phyloP scores from a whole-genome alignment of 2,797 vertebrate genomes.

The Antennarius maculatus region DNA sequence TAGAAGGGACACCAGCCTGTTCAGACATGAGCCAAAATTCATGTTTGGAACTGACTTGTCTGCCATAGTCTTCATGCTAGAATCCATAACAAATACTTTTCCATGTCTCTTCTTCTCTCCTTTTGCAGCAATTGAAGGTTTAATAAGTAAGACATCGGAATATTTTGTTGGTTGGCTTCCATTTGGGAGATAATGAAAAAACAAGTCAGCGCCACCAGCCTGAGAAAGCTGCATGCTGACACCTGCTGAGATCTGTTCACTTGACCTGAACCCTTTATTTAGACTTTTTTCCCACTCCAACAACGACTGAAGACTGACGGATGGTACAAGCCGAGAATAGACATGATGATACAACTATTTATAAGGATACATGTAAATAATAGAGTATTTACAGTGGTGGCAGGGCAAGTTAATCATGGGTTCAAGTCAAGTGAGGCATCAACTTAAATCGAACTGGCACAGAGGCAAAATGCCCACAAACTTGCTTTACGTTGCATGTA shows the following conservation, averaged over 20 bases:
- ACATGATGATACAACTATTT: conserved; percentile 46
- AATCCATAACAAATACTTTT: conserved; percentile 75
- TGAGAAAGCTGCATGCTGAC: conserved; percentile 79
- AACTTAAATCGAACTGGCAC: conserved; percentile 31
- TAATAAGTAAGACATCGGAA: conserved; percentile 86
- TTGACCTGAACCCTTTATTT: conserved; percentile 74
- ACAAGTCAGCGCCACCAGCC: conserved; percentile 49
- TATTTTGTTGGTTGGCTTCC: conserved; percentile 73
- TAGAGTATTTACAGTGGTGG: not conserved
- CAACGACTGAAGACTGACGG: conserved; percentile 40
- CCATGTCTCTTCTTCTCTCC: conserved; percentile 79
- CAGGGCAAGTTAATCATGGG: conserved; percentile 44
- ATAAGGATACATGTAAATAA: not conserved
- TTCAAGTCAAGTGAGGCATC: conserved; percentile 73
- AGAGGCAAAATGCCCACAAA: conserved; percentile 28
- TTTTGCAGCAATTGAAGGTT: conserved; percentile 88
- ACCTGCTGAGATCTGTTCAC: conserved; percentile 72
- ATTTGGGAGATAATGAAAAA: conserved; percentile 43
- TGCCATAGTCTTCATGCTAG: conserved; percentile 71
- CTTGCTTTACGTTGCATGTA: conserved; percentile 79
- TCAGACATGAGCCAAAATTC: conserved; percentile 60
- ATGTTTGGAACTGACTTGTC: conserved; percentile 73
- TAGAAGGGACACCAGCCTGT: conserved; percentile 47
- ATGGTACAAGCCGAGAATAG: conserved; percentile 43
- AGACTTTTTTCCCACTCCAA: conserved; percentile 27